These are phyloP conservation scores for Tanytarsus gracilentus DNA, from an alignment of 2,888 invertebrate genomes.

Conservation along the genomic window DNA sequence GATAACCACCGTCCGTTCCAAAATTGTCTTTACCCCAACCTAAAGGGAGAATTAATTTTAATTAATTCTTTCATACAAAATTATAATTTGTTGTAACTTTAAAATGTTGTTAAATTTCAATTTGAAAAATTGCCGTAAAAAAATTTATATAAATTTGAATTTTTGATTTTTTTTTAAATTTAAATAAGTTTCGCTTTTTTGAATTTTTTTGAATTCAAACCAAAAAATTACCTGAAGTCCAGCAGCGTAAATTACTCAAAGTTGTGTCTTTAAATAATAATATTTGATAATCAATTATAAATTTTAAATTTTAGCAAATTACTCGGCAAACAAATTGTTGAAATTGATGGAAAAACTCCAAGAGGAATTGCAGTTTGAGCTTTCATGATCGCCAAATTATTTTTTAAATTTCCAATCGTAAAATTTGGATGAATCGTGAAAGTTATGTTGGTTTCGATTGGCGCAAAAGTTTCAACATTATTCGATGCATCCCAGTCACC, in stretches of 20 bases:
- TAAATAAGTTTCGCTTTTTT: too few relatives aligned
- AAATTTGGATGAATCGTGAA: constrained; percentile 51
- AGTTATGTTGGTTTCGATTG: background rate
- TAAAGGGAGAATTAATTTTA: constrained; percentile 50
- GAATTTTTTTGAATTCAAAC: background rate
- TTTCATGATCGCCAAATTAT: constrained; percentile 58
- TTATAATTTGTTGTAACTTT: too few relatives aligned
- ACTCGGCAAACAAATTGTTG: constrained; percentile 52
- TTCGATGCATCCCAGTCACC: constrained; percentile 17
- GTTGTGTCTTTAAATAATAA: background rate
- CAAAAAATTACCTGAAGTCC: too few relatives aligned
- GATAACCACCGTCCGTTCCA: constrained; percentile 48
- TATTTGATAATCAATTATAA: constrained; percentile 34
- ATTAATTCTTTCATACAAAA: too few relatives aligned
- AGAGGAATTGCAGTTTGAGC: constrained; percentile 51
- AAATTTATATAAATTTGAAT: background rate
- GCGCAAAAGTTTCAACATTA: background rate
- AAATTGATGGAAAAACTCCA: constrained; percentile 49
- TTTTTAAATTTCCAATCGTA: constrained; percentile 66
- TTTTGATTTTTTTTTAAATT: background rate
- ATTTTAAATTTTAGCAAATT: constrained; percentile 46
- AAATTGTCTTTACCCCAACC: constrained; percentile 75
- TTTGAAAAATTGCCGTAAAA: too few relatives aligned
- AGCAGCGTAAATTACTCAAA: background rate
- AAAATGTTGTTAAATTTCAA: too few relatives aligned